phyloP scores from a whole-genome alignment of 2,113 vertebrate genomes.

The Neodon shergylaensis region DNA sequence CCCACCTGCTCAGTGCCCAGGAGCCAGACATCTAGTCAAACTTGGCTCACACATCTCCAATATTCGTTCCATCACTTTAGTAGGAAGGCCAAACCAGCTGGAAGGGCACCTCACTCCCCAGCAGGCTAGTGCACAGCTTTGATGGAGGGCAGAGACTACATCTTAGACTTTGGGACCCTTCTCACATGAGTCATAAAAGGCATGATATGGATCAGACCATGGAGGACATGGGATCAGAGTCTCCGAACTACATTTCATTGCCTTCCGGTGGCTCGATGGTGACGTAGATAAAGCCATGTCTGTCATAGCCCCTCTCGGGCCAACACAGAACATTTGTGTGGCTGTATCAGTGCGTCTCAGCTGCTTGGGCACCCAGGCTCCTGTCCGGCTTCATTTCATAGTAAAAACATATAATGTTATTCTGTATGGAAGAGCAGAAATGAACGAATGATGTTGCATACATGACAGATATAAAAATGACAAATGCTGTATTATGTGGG shows the following conservation, averaged over 20 bases:
- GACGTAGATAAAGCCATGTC: background rate
- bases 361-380: background rate
- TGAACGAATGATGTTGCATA: background rate
- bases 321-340: background rate
- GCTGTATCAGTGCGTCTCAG: background rate
- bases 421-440: background rate
- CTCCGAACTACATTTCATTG: background rate
- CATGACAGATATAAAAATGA: background rate
- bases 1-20: background rate
- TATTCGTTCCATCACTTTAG: background rate
- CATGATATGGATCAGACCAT: background rate
- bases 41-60: no score
- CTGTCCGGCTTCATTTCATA: background rate
- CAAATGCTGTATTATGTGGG: background rate
- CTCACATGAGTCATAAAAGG: background rate
- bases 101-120: background rate
- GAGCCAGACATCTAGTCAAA: background rate
- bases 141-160: background rate
- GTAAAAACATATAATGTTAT: background rate
- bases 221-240: background rate
- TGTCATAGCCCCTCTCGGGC: background rate
- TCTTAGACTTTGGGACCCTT: background rate
- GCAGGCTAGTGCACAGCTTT: background rate
- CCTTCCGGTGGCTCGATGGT: background rate
- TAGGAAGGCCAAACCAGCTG: background rate